Base-by-base conservation (phyloP, 2,888 invertebrate species). In the Zootermopsis nevadensis region DNA sequence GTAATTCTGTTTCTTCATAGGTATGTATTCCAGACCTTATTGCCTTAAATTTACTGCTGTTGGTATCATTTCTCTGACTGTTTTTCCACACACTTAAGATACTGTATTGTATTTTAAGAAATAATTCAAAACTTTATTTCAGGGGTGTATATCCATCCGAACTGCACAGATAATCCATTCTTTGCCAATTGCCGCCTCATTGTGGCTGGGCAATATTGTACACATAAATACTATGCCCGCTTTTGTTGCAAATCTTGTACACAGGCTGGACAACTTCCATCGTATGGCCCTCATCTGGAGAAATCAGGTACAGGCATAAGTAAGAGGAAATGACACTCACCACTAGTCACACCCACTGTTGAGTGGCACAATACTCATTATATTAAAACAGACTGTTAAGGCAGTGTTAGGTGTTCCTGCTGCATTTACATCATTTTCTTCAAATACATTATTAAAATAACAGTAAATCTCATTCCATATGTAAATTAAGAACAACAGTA, bases 161-260 rank as follows among this genome's bases (percentile, higher is more conserved):
- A 93, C 87, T 98, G 98, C 89, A 94, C 93, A 79, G 98, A 98
- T 90, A 97, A 95, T 88, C 93, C 94, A 69, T 95, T 93, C 92
- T 96, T 97, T 89, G 98, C 98, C 81, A 96, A 97, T 88, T 99
- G 98, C 89, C 91, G 92, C 72, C 92, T 98, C 83, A 98, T 98
- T 87, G 97, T 98, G 4, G 91, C 93, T 87, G 97, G 94, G 83
- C 92, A 93, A 83, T 96, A 95, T 89, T 99, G 98, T 89, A 91
- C 91, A n/a, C 97, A 98, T 91, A 92, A 93, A 86, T 99, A 98
- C 90, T 96, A 97, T 86, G 93, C 92, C 90, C 93, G 93, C 85
- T 97, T 98, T 93, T 99, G 98, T 90, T 99, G 98, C 90, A 93
- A 94, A 89, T 97, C 98, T 1, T 98, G 98, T 89, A 96, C 97